A percentile compares a stretch with the other conserved stretches of the same genome.
phyloP scores from a whole-genome alignment of 2,888 invertebrate species.

The Falcaria lacertinaria region DNA sequence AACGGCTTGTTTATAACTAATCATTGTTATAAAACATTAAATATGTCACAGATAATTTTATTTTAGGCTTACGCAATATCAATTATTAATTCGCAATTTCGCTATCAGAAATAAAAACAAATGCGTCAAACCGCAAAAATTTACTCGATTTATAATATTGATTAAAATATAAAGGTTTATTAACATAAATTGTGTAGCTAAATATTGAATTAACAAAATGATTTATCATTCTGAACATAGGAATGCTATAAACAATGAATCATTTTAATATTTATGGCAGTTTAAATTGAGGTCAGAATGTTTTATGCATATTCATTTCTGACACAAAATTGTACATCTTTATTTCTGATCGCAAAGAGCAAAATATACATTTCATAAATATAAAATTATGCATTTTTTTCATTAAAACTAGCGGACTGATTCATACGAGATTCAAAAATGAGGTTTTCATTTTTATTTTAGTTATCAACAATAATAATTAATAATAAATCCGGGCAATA shows the following conservation, averaged over 20 bases:
- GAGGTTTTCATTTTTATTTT: constrained; percentile 50
- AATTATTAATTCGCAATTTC: constrained; percentile 29
- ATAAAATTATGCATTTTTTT: constrained; percentile 54
- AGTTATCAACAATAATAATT: constrained; percentile 25
- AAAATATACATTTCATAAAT: constrained; percentile 38
- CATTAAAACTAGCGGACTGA: constrained; percentile 71
- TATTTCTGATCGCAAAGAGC: constrained; percentile 39
- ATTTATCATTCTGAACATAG: no score
- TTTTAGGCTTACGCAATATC: constrained; percentile 55
- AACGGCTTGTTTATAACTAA: constrained; percentile 46
- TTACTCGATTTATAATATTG: no score
- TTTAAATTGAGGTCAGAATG: no score
- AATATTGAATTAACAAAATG: no score
- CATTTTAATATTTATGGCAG: no score
- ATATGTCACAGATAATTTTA: constrained; percentile 42
- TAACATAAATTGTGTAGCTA: no score
- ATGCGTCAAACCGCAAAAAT: neutral
- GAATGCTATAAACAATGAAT: no score
- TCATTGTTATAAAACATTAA: constrained; percentile 45
- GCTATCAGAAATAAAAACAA: constrained; percentile 15
- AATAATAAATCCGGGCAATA: constrained; percentile 11
- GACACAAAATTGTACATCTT: no score
- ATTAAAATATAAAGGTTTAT: no score
- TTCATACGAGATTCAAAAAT: constrained; percentile 64
- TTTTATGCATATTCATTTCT: no score